These are phyloP conservation scores for Phortica variegata DNA, from an alignment of 1,140 invertebrate genomes.

Conservation along the genomic window DNA sequence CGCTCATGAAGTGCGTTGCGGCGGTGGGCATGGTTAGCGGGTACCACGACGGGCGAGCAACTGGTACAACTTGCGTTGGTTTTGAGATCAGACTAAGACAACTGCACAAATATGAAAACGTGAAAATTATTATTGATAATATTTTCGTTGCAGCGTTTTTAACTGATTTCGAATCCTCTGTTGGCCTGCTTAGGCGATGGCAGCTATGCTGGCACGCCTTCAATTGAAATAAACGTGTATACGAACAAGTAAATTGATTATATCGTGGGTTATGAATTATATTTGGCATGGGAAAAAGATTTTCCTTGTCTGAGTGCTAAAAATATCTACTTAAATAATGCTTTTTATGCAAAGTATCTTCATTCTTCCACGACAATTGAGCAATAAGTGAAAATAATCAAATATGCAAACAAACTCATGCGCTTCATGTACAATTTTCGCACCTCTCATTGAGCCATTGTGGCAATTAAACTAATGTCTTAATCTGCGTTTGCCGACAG, in stretches of 20 bases:
- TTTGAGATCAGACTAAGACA: conserved; percentile 10
- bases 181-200: background rate
- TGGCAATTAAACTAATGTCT: conserved; percentile 54
- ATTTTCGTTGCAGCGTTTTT: conserved; percentile 27
- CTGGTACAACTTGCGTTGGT: background rate
- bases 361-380: conserved; percentile 3
- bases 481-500: conserved; percentile 50
- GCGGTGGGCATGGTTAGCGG: conserved; percentile 24
- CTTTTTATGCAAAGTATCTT: conserved; percentile 8
- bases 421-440: conserved; percentile 12
- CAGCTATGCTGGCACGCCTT: no score
- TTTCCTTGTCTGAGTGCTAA: no score
- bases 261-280: no score
- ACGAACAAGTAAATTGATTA: no score
- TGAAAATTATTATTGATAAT: conserved; percentile 46
- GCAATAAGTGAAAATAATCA: conserved; percentile 24
- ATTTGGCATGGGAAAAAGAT: no score
- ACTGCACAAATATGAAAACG: conserved; percentile 34
- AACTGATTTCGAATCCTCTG: conserved; percentile 18
- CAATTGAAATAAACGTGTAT: no score
- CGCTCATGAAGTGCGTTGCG: no score
- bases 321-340: no score
- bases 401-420: conserved; percentile 31
- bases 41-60: background rate
- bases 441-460: conserved; percentile 19